Evolutionary conservation across 1,140 invertebrate genomes (phyloP), one percentile per base, ranked within the genome.

Genomic region (Mamestra configurata): DNA sequence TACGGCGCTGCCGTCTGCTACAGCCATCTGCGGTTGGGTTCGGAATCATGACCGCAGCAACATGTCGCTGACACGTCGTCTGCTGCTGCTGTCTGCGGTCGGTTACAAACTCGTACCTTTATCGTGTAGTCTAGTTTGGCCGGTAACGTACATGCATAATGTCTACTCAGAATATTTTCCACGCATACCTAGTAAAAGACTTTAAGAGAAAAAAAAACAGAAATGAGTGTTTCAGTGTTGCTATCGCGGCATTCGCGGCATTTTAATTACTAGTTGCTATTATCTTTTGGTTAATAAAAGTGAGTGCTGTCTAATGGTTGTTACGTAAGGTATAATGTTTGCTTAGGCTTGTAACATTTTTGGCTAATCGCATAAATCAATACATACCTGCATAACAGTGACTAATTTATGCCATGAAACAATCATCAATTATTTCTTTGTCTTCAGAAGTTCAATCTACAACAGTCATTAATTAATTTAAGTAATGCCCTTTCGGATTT

Each of bases 291-390:
- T 68, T 66, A 46, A 80, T 79, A 72, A 81, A 84, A 82, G 81
- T 59, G 66, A 71, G 64, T 59, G 81, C 73, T 80, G 76, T 61
- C 72, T 84, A 82, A 82, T 82, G 59, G 77, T 78, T 77, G 57
- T 80, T 82, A 57, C 79, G 68, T 78, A 84, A 82, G 68, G 49
- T 73, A 37, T 82, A 66, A 55, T 46, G 49, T 46, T 61, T 46
- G 31, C 40, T 24, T 59, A 46, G 27, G 70, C 61, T 40, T 76
- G 70, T 78, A 51, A 78, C 79, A 7, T 66, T 59, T 46, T 46
- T 43, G 11, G 40, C 10, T 57, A 55, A 73, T 73, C 18, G 20
- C 35, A 76, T 37, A 18, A 18, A 27, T 22, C 1, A 37, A 55
- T 55, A 8, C n/a, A 43, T 64, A 18, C 40, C 20, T 68, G 40